Percentiles rank a stretch among this genome's conserved stretches.
Evolutionary conservation across 2,888 invertebrate genomes (phyloP).

Genomic region (Papilio gigon): DNA sequence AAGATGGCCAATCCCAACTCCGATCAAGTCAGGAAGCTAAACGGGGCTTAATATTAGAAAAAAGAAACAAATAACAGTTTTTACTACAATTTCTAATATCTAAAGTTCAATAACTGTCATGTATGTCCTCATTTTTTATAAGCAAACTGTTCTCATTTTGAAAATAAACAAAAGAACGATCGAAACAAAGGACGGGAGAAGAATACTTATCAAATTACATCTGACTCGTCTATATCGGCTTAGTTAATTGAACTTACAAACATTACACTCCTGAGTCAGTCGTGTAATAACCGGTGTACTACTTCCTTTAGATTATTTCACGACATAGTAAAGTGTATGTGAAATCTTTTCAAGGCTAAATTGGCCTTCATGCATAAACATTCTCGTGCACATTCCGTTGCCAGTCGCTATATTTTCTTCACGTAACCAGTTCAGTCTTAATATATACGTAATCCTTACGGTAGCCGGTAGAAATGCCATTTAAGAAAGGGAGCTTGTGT

Average conservation of each 20-base stretch:
- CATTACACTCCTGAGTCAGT: too few relatives aligned
- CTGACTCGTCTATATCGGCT: too few relatives aligned
- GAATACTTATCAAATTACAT: too few relatives aligned
- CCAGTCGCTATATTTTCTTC: conserved; percentile 48
- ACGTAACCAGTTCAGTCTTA: conserved; percentile 56
- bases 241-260: too few relatives aligned
- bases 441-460: conserved; percentile 49
- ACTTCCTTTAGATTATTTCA: conserved; percentile 12
- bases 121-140: too few relatives aligned
- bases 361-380: conserved; percentile 2
- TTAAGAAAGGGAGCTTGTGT: conserved; percentile 61
- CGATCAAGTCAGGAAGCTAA: neutral
- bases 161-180: too few relatives aligned
- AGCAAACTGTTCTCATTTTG: too few relatives aligned
- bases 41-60: neutral
- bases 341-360: conserved; percentile 7
- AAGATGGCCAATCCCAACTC: neutral
- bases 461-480: conserved; percentile 60
- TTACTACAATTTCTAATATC: too few relatives aligned
- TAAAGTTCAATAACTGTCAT: too few relatives aligned
- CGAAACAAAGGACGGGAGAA: too few relatives aligned
- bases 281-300: neutral
- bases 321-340: conserved; percentile 9
- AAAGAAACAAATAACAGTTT: too few relatives aligned
- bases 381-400: conserved; percentile 45